phyloP scores from a whole-genome alignment of 2,113 vertebrate genomes.

The Ctenodactylus gundi region DNA sequence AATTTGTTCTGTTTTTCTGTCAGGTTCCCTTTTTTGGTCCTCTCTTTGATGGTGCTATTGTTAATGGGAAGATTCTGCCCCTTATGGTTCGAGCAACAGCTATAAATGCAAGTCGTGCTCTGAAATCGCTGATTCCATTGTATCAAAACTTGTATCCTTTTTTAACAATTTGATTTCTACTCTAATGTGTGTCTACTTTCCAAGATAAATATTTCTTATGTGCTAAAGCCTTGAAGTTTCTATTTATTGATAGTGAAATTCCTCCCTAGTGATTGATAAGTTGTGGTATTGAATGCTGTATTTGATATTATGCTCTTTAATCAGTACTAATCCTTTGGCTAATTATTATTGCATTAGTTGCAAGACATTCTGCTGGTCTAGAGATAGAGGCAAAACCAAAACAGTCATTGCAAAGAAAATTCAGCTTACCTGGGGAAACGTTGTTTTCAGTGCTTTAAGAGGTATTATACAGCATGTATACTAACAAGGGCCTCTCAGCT shows the following conservation, averaged over 20 bases:
- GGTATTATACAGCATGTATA: not conserved
- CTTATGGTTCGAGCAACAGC: slow-evolving; percentile 98
- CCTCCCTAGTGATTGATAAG: slow-evolving; percentile 1
- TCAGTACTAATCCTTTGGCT: slow-evolving; percentile 24
- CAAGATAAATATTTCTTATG: slow-evolving; percentile 57
- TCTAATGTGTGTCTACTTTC: slow-evolving; percentile 42
- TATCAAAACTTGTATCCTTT: slow-evolving; percentile 99
- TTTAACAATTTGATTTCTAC: slow-evolving; percentile 39
- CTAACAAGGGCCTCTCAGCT: not conserved
- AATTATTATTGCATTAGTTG: slow-evolving; percentile 19
- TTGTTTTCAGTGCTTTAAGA: slow-evolving; percentile 25
- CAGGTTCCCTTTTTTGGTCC: slow-evolving; percentile 99
- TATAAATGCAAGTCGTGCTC: slow-evolving; percentile 97
- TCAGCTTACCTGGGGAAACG: slow-evolving; percentile 19
- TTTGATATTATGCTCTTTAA: slow-evolving; percentile 47
- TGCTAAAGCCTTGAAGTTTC: slow-evolving; percentile 8
- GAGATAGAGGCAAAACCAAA: slow-evolving; percentile 8
- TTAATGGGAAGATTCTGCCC: slow-evolving; percentile 97
- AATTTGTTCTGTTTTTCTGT: slow-evolving; percentile 82
- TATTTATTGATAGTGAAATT: slow-evolving; percentile 30
- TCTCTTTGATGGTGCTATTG: slow-evolving; percentile 98
- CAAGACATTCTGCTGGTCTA: not conserved
- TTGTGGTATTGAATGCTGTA: slow-evolving; percentile 9
- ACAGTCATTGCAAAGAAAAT: not conserved
- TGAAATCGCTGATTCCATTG: slow-evolving; percentile 97